Conservation (phyloP, 2,797 vertebrate species). For the Helostoma temminkii region DNA sequence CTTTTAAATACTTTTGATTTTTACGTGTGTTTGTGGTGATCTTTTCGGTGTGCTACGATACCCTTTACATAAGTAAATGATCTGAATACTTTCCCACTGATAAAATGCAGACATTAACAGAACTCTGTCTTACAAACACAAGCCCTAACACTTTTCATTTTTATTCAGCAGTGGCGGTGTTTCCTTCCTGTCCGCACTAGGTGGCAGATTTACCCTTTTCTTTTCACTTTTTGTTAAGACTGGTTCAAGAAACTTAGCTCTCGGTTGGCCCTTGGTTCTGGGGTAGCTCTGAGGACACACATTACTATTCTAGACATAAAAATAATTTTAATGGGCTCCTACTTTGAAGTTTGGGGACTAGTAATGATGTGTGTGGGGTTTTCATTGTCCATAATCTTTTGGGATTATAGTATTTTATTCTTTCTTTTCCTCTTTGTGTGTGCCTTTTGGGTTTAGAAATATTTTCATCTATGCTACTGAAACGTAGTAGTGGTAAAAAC, state of each 20-base stretch:
- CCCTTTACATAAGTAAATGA: too few species aligned
- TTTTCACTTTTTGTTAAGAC: background rate
- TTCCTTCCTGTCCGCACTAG: constrained; percentile 46
- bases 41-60: too few species aligned
- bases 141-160: too few species aligned
- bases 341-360: constrained; percentile 8
- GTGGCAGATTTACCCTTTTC: constrained; percentile 50
- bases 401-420: constrained; percentile 37
- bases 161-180: background rate
- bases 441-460: constrained; percentile 15
- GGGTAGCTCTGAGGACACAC: constrained; percentile 10
- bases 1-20: too few species aligned
- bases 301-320: background rate
- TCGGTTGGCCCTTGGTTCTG: background rate
- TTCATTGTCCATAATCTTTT: constrained; percentile 21
- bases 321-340: constrained; percentile 13
- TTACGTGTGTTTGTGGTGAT: too few species aligned
- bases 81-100: too few species aligned
- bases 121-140: too few species aligned
- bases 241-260: background rate
- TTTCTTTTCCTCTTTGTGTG: constrained; percentile 2
- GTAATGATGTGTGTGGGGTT: constrained; percentile 14
- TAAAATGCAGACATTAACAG: too few species aligned
- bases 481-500: constrained; percentile 27
- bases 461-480: constrained; percentile 26